Evolutionary conservation across 2,888 invertebrate species (phyloP), one percentile per base, ranked within the genome.

Genomic region (Catotricha subobsoleta): DNA sequence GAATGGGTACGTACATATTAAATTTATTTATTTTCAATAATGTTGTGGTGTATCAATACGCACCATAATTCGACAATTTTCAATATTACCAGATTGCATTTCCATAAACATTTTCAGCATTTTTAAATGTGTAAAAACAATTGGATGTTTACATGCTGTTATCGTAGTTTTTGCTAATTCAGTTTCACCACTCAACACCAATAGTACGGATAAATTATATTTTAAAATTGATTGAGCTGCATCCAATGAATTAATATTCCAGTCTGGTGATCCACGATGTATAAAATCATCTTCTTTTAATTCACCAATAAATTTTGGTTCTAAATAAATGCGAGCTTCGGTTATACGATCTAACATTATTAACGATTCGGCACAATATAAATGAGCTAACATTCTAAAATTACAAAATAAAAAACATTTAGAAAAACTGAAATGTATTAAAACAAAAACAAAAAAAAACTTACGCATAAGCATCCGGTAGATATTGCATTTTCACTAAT

Each of bases 321-420:
- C 82, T 39, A 94, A 66, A 60, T 86, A 79, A 43, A 81, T 76
- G 10, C 87, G 69, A 2, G 91, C 91, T 59, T 91, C 88, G 1
- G 74, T 66, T 48, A 87, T 75, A 61, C 76, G 74, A 55, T 91
- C 84, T 55, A 86, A 64, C 51, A 80, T 72, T 40, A 91, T 76
- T 10, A 87, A 65, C 20, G 88, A 80, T 64, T 94, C 91, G 0
- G 88, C 88, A 39, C 83, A 80, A 59, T 94, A 94, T 51, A 92
- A 71, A 59, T 87, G 83, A 0, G 79, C 90, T 52, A 92, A 67
- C 49, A 86, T 72, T 58, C 81, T 80, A 48, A 16, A 51, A 54
- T 25, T 23, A 20, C 29, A 15, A 25, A 9, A 34, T 15, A 9
- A 19, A 10, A 15, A 9, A 29, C n/a, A 33, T 15, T 33, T 39